A percentile compares a stretch with the other conserved stretches of the same genome.
Conservation (phyloP, 1,140 invertebrate species). For the Latrodectus geometricus region DNA sequence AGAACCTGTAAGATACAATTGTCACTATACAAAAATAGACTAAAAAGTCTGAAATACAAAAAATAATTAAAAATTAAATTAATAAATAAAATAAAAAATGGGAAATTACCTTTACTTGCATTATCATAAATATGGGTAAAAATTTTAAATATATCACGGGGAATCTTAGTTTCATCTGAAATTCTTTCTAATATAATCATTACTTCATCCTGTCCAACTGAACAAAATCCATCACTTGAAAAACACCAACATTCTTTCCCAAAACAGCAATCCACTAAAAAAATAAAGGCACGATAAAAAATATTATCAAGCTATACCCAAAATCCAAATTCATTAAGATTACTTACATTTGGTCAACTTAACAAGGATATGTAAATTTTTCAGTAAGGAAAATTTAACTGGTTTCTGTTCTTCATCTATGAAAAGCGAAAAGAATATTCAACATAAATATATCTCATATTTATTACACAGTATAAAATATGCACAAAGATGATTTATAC, state of each 20-base stretch:
- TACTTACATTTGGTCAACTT: slow-evolving; percentile 83
- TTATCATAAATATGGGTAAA: slow-evolving; percentile 82
- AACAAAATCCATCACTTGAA: slow-evolving; percentile 81
- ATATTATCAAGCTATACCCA: not conserved
- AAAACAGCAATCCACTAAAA: slow-evolving; percentile 84
- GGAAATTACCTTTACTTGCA: slow-evolving; percentile 77
- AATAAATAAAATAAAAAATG: not conserved
- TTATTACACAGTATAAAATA: too few species aligned
- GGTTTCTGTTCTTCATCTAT: slow-evolving; percentile 71
- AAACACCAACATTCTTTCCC: slow-evolving; percentile 85
- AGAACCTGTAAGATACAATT: slow-evolving; percentile 72
- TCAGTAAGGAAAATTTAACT: slow-evolving; percentile 82
- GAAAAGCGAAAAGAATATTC: slow-evolving; percentile 60
- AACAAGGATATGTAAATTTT: slow-evolving; percentile 82
- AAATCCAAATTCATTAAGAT: not conserved
- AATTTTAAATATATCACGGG: slow-evolving; percentile 83
- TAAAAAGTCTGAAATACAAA: not conserved
- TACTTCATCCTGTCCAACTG: slow-evolving; percentile 88
- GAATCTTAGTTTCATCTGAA: slow-evolving; percentile 77
- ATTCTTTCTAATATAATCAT: slow-evolving; percentile 83
- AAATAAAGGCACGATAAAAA: slow-evolving; percentile 5
- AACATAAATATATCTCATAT: not conserved
- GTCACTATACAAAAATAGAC: not conserved
- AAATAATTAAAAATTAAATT: slow-evolving; percentile 14
- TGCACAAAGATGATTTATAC: too few species aligned